These are phyloP conservation scores for Erynnis tages DNA, from an alignment of 2,888 invertebrate species.

Conservation along the genomic window DNA sequence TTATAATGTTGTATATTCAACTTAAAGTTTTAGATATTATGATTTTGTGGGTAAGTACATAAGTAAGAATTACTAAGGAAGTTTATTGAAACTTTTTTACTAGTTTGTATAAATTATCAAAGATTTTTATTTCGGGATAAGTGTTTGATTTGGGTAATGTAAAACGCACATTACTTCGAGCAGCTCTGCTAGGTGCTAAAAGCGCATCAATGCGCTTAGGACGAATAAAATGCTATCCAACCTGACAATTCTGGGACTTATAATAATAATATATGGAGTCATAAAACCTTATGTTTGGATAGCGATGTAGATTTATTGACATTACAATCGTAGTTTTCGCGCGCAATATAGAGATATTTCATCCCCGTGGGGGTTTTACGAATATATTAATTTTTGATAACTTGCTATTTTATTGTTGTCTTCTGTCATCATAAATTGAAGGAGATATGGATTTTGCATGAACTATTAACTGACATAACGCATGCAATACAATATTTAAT, in stretches of 20 bases:
- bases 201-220: no score
- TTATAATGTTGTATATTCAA: no score
- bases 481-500: background rate
- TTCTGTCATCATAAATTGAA: constrained; percentile 15
- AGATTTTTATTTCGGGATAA: no score
- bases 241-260: background rate
- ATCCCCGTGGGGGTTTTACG: background rate
- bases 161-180: no score
- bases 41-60: no score
- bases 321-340: constrained; percentile 5
- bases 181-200: no score
- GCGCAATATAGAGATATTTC: background rate
- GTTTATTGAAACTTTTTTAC: no score
- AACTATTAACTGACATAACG: background rate
- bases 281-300: constrained; percentile 8
- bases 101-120: no score
- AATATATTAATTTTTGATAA: constrained; percentile 12
- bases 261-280: constrained; percentile 8
- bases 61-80: no score
- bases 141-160: no score
- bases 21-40: no score
- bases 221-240: background rate
- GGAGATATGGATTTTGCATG: background rate
- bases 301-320: constrained; percentile 7
- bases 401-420: constrained; percentile 9